phyloP scores from a whole-genome alignment of 2,113 vertebrate species.

The Megalops atlanticus region DNA sequence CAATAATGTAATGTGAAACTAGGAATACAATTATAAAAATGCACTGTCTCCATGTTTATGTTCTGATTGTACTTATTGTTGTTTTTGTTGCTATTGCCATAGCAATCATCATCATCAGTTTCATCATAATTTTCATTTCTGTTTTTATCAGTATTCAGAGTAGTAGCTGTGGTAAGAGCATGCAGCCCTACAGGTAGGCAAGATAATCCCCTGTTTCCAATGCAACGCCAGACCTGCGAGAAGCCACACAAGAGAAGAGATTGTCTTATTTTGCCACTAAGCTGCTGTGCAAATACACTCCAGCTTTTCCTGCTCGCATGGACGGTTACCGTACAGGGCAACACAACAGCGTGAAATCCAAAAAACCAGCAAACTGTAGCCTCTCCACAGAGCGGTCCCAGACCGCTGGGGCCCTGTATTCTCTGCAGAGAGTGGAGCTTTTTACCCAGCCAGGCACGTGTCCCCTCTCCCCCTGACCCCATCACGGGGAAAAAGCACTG shows the following conservation, averaged over 20 bases:
- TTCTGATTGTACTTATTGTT: no score
- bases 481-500: not conserved
- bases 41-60: no score
- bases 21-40: no score
- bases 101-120: no score
- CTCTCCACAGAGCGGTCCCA: not conserved
- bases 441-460: not conserved
- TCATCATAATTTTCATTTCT: no score
- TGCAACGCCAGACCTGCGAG: not conserved
- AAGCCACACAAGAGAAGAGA: not conserved
- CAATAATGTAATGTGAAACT: no score
- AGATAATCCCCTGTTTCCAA: not conserved
- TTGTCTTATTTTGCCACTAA: not conserved
- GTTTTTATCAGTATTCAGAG: no score
- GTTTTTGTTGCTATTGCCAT: no score
- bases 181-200: not conserved
- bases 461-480: conserved; percentile 3
- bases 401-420: not conserved
- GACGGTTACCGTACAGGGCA: not conserved
- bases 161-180: no score
- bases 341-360: not conserved
- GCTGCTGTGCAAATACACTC: not conserved
- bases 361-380: not conserved
- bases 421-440: not conserved
- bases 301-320: not conserved